A percentile compares a stretch with the other conserved stretches of the same genome.
Conservation (phyloP, 92 coral and sea anemone species). For the Porites lobata region DNA sequence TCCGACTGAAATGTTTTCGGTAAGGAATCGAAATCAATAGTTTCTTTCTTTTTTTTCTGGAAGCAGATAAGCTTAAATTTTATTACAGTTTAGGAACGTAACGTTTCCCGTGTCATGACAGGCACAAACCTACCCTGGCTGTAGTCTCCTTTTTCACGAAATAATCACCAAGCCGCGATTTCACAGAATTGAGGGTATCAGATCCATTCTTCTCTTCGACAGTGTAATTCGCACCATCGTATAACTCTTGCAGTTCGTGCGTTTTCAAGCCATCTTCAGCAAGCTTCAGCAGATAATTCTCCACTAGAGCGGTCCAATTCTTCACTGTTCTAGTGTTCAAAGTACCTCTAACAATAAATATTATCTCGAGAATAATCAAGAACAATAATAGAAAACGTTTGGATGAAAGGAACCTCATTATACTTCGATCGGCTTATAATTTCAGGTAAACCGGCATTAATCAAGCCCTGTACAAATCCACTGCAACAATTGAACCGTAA, state of each 20-base stretch:
- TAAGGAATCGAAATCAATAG: too few relatives aligned
- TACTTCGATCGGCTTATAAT: not conserved
- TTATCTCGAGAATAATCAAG: constrained; percentile 12
- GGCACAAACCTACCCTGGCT: constrained; percentile 81
- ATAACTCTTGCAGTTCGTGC: constrained; percentile 85
- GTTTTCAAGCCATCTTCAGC: constrained; percentile 96
- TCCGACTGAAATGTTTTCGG: too few relatives aligned
- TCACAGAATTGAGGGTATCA: constrained; percentile 89
- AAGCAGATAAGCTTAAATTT: not conserved
- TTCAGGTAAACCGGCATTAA: too few relatives aligned
- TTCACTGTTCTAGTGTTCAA: constrained; percentile 66
- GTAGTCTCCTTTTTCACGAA: constrained; percentile 95
- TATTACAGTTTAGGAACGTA: not conserved
- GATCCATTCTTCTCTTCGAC: constrained; percentile 88
- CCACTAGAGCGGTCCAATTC: constrained; percentile 89
- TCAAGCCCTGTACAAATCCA: not conserved
- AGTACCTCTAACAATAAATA: constrained; percentile 48
- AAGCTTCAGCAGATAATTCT: constrained; percentile 81
- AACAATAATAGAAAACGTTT: not conserved
- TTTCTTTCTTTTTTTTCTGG: not conserved
- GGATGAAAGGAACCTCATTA: constrained; percentile 6
- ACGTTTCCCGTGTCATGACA: not conserved
- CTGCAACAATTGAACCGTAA: not conserved
- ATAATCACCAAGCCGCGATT: constrained; percentile 91
- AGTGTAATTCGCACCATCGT: constrained; percentile 92